Evolutionary conservation across 2,888 invertebrate genomes (phyloP), one percentile per base, ranked within the genome.

Genomic region (Pedicia rivosa): DNA sequence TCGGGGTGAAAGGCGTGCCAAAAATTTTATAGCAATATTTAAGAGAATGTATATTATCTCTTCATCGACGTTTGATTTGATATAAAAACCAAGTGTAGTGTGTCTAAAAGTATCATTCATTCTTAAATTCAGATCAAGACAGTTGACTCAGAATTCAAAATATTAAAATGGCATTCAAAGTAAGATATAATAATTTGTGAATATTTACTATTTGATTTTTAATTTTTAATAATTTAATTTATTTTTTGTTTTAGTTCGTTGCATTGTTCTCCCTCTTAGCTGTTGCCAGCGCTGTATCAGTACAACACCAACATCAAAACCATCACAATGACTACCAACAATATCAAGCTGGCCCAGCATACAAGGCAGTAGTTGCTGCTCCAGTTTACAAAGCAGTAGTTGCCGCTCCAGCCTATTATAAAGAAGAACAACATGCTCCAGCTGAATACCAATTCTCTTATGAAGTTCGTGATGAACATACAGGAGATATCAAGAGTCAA

Each of bases 401-500:
- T 29, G 8, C 15, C 4, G 15, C 6, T 9, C 4, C 16, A 5
- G 10, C 15, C 15, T 16, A 29, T 8, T 8, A 9, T 5, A 14
- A 32, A 19, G 32, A 19, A 7, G 32, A 32, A 32, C 19, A 32
- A 7, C 48, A 56, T 10, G 63, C 60, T 2, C 64, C 64, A 38
- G 60, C 59, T 22, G 59, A 61, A 38, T 66, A 66, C 45, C 62
- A 63, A 42, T 66, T 63, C 47, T 56, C 57, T 14, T 66, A 65
- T 46, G 46, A 55, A 8, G 64, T 66, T 4, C 57, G 59, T 39
- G 66, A 66, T 50, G 57, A 60, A 3, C 60, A 63, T 43, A 67
- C 68, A 39, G 67, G 67, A 6, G 68, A 68, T 48, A 57, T 59
- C 40, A 68, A 68, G 47, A 56, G 53, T 45, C 68, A 68, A 45